Conservation (phyloP, 2,113 vertebrate species). For the Monopterus albus region DNA sequence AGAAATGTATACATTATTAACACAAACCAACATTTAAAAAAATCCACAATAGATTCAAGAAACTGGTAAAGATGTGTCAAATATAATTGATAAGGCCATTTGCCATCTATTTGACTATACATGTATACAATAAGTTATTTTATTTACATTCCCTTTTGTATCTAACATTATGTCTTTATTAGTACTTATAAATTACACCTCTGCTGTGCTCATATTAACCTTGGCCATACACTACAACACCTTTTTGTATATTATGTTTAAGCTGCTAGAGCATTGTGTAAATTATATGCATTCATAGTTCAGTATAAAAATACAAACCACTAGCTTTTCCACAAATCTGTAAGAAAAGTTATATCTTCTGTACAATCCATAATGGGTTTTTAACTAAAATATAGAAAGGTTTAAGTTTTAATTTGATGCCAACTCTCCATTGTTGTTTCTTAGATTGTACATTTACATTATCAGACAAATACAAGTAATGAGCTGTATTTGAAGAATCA, state of each 20-base stretch:
- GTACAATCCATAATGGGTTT: background rate
- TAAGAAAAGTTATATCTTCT: background rate
- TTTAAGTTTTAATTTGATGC: background rate
- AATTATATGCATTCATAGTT: background rate
- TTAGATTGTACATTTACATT: conserved; percentile 10
- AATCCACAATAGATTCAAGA: conserved; percentile 1
- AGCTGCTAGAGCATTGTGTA: background rate
- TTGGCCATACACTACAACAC: background rate
- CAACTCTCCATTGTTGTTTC: background rate
- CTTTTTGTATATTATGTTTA: background rate
- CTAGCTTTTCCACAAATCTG: background rate
- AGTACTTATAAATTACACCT: background rate
- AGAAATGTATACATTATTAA: conserved; percentile 23
- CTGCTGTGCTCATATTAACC: background rate
- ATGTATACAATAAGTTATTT: conserved; percentile 31
- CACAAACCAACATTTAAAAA: conserved; percentile 8
- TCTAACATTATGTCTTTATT: background rate
- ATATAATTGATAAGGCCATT: no score
- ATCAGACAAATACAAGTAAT: background rate
- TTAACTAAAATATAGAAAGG: background rate
- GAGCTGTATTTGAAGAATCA: background rate
- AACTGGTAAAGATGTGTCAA: background rate
- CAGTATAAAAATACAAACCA: no score
- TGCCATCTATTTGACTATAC: background rate
- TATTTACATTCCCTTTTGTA: conserved; percentile 1